Conservation (phyloP, 2,113 vertebrate species). For the Polyodon spathula region DNA sequence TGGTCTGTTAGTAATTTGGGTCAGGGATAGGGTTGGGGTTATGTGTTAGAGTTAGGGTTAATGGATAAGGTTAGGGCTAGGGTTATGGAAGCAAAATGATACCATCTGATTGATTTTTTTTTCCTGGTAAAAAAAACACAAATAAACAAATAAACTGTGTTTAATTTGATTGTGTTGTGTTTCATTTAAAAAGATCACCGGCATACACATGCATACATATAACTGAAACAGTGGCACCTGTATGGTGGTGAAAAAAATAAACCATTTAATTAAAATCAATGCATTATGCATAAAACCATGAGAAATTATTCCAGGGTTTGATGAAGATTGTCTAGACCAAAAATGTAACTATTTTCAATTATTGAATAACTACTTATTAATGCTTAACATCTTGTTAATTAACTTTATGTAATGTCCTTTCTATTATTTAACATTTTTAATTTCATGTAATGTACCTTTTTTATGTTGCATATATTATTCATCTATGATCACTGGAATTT, state of each 20-base stretch:
- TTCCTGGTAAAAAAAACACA: too few relatives aligned
- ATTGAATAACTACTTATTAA: constrained; percentile 46
- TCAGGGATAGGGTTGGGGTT: too few relatives aligned
- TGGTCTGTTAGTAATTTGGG: neutral
- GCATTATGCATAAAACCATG: constrained; percentile 33
- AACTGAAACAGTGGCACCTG: too few relatives aligned
- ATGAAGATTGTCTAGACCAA: constrained; percentile 27
- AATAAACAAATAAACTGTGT: too few relatives aligned
- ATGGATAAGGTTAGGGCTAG: too few relatives aligned
- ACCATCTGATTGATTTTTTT: too few relatives aligned
- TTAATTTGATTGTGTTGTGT: too few relatives aligned
- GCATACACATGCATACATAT: too few relatives aligned
- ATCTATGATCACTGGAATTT: constrained; percentile 8
- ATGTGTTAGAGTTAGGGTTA: too few relatives aligned
- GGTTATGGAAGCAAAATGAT: too few relatives aligned
- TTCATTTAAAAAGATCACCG: too few relatives aligned
- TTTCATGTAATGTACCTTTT: constrained; percentile 31
- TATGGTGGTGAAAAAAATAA: too few relatives aligned
- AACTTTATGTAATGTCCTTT: constrained; percentile 33
- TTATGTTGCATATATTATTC: constrained; percentile 29
- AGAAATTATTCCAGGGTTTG: constrained; percentile 24
- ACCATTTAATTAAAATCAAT: constrained; percentile 16
- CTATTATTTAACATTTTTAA: constrained; percentile 34
- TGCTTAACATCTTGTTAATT: constrained; percentile 31
- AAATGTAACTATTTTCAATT: constrained; percentile 26